Conservation (phyloP, 2,888 invertebrate species). For the Muscina levida region DNA sequence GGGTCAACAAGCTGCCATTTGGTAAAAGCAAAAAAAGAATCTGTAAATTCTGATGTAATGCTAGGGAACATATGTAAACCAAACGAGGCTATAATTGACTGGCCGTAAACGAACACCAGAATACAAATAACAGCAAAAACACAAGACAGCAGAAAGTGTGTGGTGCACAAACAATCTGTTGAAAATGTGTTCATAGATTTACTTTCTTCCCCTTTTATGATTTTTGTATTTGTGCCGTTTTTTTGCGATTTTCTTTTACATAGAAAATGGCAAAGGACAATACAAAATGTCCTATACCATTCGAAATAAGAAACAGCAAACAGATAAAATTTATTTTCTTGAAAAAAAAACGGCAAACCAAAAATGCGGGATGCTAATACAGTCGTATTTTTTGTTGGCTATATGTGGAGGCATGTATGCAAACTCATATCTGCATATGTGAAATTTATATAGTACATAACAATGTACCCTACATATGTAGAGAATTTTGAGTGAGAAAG, state of each 20-base stretch:
- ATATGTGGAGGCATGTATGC: neutral
- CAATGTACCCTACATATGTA: too few species aligned
- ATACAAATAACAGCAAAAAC: slow-evolving; percentile 22
- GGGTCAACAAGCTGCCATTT: slow-evolving; percentile 61
- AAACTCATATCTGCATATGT: too few species aligned
- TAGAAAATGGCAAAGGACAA: too few species aligned
- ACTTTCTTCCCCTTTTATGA: neutral
- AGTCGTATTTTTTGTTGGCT: slow-evolving; percentile 23
- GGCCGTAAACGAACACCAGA: slow-evolving; percentile 48
- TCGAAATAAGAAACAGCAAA: slow-evolving; percentile 46
- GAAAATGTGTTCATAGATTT: slow-evolving; percentile 15
- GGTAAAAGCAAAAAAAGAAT: too few species aligned
- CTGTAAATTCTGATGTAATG: slow-evolving; percentile 55
- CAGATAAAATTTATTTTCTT: slow-evolving; percentile 51
- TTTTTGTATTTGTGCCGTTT: slow-evolving; percentile 7
- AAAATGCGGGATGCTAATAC: slow-evolving; percentile 48
- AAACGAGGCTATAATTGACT: slow-evolving; percentile 68
- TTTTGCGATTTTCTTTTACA: slow-evolving; percentile 13
- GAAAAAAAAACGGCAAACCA: slow-evolving; percentile 37
- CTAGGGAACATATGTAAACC: slow-evolving; percentile 62
- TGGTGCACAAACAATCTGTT: neutral
- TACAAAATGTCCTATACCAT: too few species aligned
- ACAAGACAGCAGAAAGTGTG: slow-evolving; percentile 1
- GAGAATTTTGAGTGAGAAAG: too few species aligned
- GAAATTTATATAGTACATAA: too few species aligned